Conservation (phyloP, 2,797 vertebrate species). For the Chrosomus eos region DNA sequence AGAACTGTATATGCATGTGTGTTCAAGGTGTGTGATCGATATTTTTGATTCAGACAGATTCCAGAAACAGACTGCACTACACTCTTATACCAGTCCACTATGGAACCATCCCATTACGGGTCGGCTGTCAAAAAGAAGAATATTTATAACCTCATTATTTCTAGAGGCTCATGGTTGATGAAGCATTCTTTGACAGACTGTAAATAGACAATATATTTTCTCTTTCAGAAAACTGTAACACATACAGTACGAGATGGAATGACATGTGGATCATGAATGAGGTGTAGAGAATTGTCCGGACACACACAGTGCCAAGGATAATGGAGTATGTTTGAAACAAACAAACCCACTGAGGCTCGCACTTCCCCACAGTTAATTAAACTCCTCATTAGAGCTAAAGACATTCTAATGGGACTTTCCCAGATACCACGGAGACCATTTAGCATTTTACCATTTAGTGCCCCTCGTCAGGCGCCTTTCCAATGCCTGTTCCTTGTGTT, state of each 20-base stretch:
- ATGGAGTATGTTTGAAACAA: background rate
- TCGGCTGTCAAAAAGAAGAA: background rate
- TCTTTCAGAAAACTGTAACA: background rate
- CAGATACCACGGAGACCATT: conserved; percentile 34
- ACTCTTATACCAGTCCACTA: background rate
- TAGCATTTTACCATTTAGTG: conserved; percentile 12
- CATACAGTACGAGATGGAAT: background rate
- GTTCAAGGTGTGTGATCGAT: background rate
- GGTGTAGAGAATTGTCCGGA: background rate
- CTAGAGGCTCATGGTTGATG: conserved; percentile 1
- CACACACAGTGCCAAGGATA: background rate
- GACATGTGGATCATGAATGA: background rate
- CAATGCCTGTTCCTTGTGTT: conserved; percentile 1
- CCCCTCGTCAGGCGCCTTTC: background rate
- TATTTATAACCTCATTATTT: conserved; percentile 39
- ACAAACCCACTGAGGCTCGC: conserved; percentile 19
- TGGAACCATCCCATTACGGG: background rate
- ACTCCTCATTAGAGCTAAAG: conserved; percentile 43
- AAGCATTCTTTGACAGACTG: conserved; percentile 3
- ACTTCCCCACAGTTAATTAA: conserved; percentile 30
- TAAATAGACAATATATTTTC: background rate
- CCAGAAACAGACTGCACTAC: background rate
- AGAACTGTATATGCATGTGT: background rate
- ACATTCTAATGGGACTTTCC: conserved; percentile 38
- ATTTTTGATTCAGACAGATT: background rate